These are phyloP conservation scores for fruit fly (Drosophila melanogaster) DNA, from an alignment of 1,140 invertebrate genomes.

Conservation along the genomic window Release_6_plus_ISO1_MT NT_033777.3:9835501-9836000, in stretches of 20 bases:
- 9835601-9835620: constrained; percentile 4
- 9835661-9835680: constrained; percentile 58
- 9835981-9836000: constrained; percentile 13
- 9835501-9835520: constrained; percentile 64
- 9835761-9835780: constrained; percentile 23
- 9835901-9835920: constrained; percentile 21
- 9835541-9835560: constrained; percentile 10
- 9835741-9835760: constrained; percentile 35
- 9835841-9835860: constrained; percentile 9
- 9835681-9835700: constrained; percentile 77
- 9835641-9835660: constrained; percentile 44
- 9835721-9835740: constrained; percentile 28
- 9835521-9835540: constrained; percentile 37
- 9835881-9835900: constrained; percentile 21
- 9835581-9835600: constrained; percentile 44
- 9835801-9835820: background rate
- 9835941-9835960: background rate
- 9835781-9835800: background rate
- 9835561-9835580: constrained; percentile 52
- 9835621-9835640: constrained; percentile 1
- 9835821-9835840: background rate
- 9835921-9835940: constrained; percentile 17
- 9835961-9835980: too few relatives aligned
- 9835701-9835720: constrained; percentile 57
- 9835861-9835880: constrained; percentile 33